phyloP scores from a whole-genome alignment of 2,113 vertebrate genomes.

The Vidua chalybeata region DNA sequence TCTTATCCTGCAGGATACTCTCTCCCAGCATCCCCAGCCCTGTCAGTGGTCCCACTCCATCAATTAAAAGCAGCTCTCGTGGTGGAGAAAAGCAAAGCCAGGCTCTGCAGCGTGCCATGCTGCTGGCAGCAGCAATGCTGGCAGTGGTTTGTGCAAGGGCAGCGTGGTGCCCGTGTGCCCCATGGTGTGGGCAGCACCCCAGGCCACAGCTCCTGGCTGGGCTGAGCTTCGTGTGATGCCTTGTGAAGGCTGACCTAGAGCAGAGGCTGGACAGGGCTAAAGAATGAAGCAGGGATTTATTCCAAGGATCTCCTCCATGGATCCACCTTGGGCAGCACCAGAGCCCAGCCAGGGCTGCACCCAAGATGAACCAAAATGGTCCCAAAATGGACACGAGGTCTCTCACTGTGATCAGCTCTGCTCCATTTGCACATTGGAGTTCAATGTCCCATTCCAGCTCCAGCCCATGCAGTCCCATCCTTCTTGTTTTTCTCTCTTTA shows the following conservation, averaged over 20 bases:
- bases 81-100: not conserved
- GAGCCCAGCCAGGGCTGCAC: no score
- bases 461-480: no score
- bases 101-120: not conserved
- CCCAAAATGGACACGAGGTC: no score
- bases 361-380: no score
- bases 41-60: not conserved
- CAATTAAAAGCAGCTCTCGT: not conserved
- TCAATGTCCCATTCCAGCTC: no score
- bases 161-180: not conserved
- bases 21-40: not conserved
- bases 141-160: rapidly evolving
- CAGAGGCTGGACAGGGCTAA: no score
- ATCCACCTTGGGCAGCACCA: no score
- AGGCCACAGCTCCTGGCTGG: rapidly evolving
- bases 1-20: not conserved
- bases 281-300: no score
- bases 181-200: rapidly evolving
- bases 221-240: not conserved
- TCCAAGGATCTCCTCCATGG: no score
- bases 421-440: no score
- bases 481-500: no score
- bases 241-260: not conserved
- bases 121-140: not conserved
- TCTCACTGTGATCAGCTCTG: no score